Conservation (phyloP, 2,797 vertebrate genomes). For the Myotis myotis region DNA sequence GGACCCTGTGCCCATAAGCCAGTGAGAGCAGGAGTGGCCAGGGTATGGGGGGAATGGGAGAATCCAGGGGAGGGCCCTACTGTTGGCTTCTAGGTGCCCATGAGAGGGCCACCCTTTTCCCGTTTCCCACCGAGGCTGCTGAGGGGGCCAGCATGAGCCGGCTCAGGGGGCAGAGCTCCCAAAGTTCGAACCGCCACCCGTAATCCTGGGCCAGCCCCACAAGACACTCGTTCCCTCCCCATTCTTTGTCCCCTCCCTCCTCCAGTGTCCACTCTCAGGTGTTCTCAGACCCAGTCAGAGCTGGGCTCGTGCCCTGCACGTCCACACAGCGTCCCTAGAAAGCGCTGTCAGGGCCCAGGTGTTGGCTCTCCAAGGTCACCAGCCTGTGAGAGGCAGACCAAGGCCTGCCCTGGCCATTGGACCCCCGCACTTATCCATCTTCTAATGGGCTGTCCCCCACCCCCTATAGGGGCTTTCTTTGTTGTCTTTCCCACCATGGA, state of each 20-base stretch:
- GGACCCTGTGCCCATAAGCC: neutral
- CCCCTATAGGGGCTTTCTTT: neutral
- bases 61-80: neutral
- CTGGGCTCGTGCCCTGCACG: fast-evolving
- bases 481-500: neutral
- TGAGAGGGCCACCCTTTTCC: neutral
- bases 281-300: neutral
- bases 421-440: fast-evolving
- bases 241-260: neutral
- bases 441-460: neutral
- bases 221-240: neutral
- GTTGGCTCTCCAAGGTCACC: neutral
- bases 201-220: neutral
- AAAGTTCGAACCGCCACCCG: neutral
- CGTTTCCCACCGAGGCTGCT: neutral
- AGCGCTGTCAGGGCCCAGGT: neutral
- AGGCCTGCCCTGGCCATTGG: neutral
- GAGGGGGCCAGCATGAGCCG: neutral
- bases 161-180: neutral
- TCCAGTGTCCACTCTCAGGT: neutral
- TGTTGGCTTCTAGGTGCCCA: neutral
- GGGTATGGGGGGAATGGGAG: neutral
- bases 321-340: neutral
- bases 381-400: neutral
- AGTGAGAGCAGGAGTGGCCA: neutral